phyloP scores from a whole-genome alignment of 1,140 invertebrate genomes.

The Batillaria attramentaria region DNA sequence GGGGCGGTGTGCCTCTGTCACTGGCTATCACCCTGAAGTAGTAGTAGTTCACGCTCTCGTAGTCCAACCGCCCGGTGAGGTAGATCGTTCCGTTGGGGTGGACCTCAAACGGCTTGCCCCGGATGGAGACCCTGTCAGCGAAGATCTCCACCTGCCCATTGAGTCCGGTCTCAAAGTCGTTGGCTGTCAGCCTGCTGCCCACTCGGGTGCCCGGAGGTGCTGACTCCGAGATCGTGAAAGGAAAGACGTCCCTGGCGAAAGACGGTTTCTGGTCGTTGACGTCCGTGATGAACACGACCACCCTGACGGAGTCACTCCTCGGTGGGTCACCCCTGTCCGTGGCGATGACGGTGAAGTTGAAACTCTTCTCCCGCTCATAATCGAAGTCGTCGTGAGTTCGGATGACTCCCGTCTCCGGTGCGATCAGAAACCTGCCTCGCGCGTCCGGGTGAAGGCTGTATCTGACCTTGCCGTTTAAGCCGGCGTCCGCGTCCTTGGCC shows the following conservation, averaged over 20 bases:
- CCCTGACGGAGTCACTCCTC: constrained; percentile 30
- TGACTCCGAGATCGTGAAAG: constrained; percentile 44
- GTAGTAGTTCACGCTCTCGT: constrained; percentile 85
- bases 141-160: constrained; percentile 45
- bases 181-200: constrained; percentile 35
- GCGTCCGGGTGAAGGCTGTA: constrained; percentile 46
- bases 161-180: constrained; percentile 39
- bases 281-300: constrained; percentile 49
- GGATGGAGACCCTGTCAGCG: constrained; percentile 17
- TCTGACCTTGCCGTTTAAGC: constrained; percentile 65
- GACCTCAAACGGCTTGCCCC: constrained; percentile 29
- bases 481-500: constrained; percentile 90
- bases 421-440: constrained; percentile 35
- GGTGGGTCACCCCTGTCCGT: constrained; percentile 49
- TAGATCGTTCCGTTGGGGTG: constrained; percentile 35
- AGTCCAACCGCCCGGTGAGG: constrained; percentile 76
- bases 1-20: constrained; percentile 91
- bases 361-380: constrained; percentile 39
- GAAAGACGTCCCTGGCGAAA: constrained; percentile 41
- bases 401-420: constrained; percentile 40
- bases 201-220: constrained; percentile 40
- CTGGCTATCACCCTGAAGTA: constrained; percentile 87
- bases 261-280: constrained; percentile 55
- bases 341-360: constrained; percentile 53
- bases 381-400: constrained; percentile 45